Base-by-base conservation (phyloP, 2,888 invertebrate species). In the Pyralis farinalis region DNA sequence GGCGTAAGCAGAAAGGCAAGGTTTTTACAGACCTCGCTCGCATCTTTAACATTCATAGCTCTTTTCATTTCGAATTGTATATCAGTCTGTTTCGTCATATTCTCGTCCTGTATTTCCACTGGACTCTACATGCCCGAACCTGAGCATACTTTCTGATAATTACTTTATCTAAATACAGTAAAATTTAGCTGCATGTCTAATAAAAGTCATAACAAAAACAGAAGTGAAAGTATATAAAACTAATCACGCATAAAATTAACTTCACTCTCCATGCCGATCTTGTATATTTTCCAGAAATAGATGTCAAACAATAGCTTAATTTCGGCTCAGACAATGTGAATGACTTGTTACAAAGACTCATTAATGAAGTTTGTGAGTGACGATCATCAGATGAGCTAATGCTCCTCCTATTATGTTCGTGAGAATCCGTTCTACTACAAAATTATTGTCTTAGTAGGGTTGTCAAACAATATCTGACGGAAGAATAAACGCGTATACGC, bases 401-500 rank as follows among this genome's bases (percentile, higher is more conserved):
- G n/a, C 8, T 27, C 25, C 1, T 22, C 22, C 22, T n/a, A 12
- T 32, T 30, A 20, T 29, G 12, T 31, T 25, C 40, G 34, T 40
- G 34, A 29, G 40, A 40, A 40, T 34, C 40, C 29, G 29, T 29
- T 40, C 40, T 34, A 20, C n/a, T n/a, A n/a, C 25, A 1, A 25
- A 25, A 25, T 25, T 7, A 28, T n/a, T 22, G 30, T 34, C 20
- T 2, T 11, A 20, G 11, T 22, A 34, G 21, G 21, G 12, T 11
- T 32, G 32, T 38, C 27, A 10, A 16, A 3, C 4, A 16, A 4
- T 16, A 16, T 16, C n/a, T n/a, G n/a, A n/a, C n/a, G n/a, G n/a
- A n/a, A n/a, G n/a, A n/a, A n/a, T n/a, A n/a, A n/a, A n/a, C n/a
- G n/a, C n/a, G n/a, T n/a, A n/a, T n/a, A n/a, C n/a, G n/a, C n/a